A percentile compares a stretch with the other conserved stretches of the same genome.
Conservation (phyloP, 2,888 invertebrate genomes). For the Pachydiplax longipennis region DNA sequence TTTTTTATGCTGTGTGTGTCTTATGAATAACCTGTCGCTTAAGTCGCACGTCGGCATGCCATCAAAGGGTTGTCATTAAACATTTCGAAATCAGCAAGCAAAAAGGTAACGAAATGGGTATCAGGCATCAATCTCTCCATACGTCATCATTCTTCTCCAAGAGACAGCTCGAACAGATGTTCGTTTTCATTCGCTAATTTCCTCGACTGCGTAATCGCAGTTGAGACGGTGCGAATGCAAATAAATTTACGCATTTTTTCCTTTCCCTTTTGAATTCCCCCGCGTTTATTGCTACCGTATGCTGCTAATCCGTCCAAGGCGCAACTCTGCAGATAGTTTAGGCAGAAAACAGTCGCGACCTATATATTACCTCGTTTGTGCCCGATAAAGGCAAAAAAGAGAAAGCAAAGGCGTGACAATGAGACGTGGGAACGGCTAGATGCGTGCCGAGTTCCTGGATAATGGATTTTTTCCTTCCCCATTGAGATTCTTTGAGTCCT, state of each 20-base stretch:
- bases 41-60: no score
- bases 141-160: background rate
- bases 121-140: background rate
- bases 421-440: conserved; percentile 21
- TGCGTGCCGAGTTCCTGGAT: background rate
- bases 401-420: conserved; percentile 22
- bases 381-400: background rate
- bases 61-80: no score
- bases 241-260: background rate
- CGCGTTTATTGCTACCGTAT: background rate
- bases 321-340: background rate
- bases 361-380: background rate
- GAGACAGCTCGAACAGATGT: background rate
- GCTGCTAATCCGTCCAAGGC: background rate
- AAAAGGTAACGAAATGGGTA: no score
- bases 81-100: no score
- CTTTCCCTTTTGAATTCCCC: background rate
- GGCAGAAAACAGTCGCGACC: background rate
- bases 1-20: no score
- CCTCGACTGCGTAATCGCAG: background rate
- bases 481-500: background rate
- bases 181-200: background rate
- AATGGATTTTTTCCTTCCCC: background rate
- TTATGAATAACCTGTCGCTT: no score
- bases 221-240: background rate